Evolutionary conservation across 2,113 vertebrate species (phyloP).

Genomic region (Atlantisia rogersi): DNA sequence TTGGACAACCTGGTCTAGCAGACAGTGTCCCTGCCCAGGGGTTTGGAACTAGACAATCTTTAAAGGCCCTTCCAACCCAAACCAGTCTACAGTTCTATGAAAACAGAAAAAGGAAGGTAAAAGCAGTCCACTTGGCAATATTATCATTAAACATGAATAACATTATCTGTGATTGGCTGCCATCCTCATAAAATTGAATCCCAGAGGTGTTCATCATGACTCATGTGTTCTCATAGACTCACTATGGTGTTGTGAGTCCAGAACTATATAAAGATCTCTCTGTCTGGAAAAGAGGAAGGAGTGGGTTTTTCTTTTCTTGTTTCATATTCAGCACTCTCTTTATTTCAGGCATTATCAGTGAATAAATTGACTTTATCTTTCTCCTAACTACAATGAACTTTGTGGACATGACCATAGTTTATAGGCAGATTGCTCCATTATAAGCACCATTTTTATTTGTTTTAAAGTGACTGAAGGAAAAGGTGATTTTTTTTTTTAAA

Average conservation of each 20-base stretch:
- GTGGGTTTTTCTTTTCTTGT: neutral
- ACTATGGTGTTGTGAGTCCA: neutral
- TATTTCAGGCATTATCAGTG: neutral
- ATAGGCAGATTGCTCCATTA: neutral
- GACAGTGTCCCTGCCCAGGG: too few relatives aligned
- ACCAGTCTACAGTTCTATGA: too few relatives aligned
- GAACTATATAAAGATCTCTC: neutral
- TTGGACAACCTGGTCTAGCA: too few relatives aligned
- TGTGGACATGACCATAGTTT: neutral
- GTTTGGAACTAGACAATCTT: too few relatives aligned
- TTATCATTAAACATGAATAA: neutral
- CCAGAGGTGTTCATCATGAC: neutral
- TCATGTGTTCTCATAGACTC: neutral
- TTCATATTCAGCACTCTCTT: neutral
- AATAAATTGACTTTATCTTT: neutral
- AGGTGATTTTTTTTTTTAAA: neutral
- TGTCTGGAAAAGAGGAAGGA: neutral
- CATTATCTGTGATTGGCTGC: neutral
- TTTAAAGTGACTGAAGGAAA: neutral
- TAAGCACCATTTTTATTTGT: neutral
- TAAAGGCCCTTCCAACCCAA: too few relatives aligned
- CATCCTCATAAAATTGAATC: neutral
- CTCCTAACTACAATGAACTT: neutral
- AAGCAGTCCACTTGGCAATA: neutral
- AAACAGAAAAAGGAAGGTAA: neutral